Conservation (phyloP, 2,113 vertebrate genomes). For the Salvelinus fontinalis region DNA sequence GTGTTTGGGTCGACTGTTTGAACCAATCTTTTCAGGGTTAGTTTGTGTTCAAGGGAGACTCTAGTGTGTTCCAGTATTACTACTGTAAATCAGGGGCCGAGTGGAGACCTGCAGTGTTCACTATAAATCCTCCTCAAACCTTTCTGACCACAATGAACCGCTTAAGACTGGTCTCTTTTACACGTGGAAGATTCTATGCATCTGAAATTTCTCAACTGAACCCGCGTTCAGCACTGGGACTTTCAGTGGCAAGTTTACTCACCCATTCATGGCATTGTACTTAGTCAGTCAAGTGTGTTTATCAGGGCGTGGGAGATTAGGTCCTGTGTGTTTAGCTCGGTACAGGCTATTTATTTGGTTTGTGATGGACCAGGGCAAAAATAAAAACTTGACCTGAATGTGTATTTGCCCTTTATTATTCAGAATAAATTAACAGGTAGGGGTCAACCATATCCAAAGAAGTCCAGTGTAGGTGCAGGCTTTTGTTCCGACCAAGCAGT, state of each 20-base stretch:
- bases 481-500: too few species aligned
- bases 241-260: not conserved
- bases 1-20: constrained; percentile 16
- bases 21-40: not conserved
- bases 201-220: not conserved
- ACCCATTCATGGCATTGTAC: not conserved
- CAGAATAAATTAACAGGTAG: not conserved
- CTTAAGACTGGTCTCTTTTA: constrained; percentile 41
- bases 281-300: constrained; percentile 17
- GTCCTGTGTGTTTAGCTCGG: not conserved
- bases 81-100: not conserved
- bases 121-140: not conserved
- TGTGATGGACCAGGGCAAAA: too few species aligned
- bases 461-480: too few species aligned
- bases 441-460: too few species aligned
- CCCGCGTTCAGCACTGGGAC: not conserved
- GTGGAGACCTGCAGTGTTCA: not conserved
- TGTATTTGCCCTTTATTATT: not conserved
- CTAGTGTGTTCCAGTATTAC: constrained; percentile 13
- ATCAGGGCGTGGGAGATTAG: not conserved
- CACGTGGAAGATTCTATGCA: not conserved
- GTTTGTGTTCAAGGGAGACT: constrained; percentile 16
- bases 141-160: constrained; percentile 23
- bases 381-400: not conserved
- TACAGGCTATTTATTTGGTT: not conserved